Evolutionary conservation across 92 coral and sea anemone genomes (phyloP).

Genomic region (Isaurus tuberculatus): DNA sequence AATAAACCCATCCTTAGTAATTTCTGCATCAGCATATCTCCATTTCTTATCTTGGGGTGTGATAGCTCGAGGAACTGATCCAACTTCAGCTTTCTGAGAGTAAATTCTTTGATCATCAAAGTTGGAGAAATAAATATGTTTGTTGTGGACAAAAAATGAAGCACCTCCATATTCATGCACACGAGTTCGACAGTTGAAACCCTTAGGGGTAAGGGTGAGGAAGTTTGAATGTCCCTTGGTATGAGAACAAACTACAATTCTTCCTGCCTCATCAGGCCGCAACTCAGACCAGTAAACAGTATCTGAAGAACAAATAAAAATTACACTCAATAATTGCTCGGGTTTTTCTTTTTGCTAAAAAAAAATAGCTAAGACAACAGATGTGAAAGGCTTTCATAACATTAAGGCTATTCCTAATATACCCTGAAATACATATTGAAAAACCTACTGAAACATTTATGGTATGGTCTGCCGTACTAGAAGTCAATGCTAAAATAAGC

Average conservation of each 20-base stretch:
- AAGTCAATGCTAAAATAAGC: too few relatives aligned
- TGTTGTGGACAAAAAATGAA: conserved; percentile 85
- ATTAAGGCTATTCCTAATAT: too few relatives aligned
- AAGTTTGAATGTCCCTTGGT: conserved; percentile 61
- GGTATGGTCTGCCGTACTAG: too few relatives aligned
- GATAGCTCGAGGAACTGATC: conserved; percentile 43
- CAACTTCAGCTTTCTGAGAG: conserved; percentile 68
- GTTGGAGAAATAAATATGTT: conserved; percentile 90
- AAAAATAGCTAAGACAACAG: too few relatives aligned
- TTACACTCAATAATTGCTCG: too few relatives aligned
- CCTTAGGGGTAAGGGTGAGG: conserved; percentile 73
- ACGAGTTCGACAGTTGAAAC: conserved; percentile 82
- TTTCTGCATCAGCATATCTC: conserved; percentile 94
- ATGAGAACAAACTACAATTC: conserved; percentile 77
- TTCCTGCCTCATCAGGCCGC: conserved; percentile 86
- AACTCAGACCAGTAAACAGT: conserved; percentile 91
- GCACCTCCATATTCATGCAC: conserved; percentile 99
- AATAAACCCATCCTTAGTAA: conserved; percentile 60
- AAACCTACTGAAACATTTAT: too few relatives aligned
- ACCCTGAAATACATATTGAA: too few relatives aligned
- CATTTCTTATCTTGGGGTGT: conserved; percentile 85
- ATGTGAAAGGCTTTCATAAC: too few relatives aligned
- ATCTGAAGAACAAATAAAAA: conserved; percentile 45
- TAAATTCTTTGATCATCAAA: conserved; percentile 90
- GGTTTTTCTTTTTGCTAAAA: too few relatives aligned